phyloP scores from a whole-genome alignment of 2,113 vertebrate genomes.

The Suricata suricatta region DNA sequence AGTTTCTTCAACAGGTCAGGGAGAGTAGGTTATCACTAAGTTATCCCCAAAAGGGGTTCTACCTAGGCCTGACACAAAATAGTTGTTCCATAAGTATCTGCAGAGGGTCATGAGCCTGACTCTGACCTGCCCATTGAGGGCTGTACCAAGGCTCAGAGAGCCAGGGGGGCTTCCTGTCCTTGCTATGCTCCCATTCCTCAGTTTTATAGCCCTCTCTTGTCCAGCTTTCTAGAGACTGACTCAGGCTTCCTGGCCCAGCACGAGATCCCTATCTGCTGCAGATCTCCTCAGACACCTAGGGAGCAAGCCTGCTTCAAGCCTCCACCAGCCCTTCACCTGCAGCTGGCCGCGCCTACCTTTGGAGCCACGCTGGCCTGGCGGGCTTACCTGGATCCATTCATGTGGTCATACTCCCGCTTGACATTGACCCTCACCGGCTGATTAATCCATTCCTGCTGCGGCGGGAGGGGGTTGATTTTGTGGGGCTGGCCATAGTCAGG shows the following conservation, averaged over 20 bases:
- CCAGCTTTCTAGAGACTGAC: background rate
- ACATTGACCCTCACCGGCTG: constrained; percentile 95
- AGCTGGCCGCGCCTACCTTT: background rate
- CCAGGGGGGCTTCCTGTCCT: background rate
- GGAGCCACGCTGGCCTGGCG: accelerated
- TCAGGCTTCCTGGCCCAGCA: background rate
- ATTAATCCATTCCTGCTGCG: constrained; percentile 98
- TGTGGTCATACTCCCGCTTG: constrained; percentile 98
- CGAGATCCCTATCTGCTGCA: background rate
- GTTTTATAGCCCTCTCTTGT: background rate
- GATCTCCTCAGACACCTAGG: background rate
- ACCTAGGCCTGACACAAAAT: background rate
- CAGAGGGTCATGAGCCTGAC: background rate
- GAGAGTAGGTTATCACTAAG: background rate
- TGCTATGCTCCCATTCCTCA: background rate
- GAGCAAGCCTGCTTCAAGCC: accelerated
- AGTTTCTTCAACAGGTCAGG: background rate
- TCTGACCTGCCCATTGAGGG: background rate
- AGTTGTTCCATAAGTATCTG: background rate
- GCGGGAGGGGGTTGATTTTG: constrained; percentile 97
- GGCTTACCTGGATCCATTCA: constrained; percentile 97
- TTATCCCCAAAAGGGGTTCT: background rate
- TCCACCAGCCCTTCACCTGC: background rate
- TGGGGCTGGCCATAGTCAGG: constrained; percentile 97
- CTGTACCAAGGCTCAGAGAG: background rate